Evolutionary conservation across 2,797 vertebrate genomes (phyloP).

Genomic region (Tokudaia tokunoshimensis): DNA sequence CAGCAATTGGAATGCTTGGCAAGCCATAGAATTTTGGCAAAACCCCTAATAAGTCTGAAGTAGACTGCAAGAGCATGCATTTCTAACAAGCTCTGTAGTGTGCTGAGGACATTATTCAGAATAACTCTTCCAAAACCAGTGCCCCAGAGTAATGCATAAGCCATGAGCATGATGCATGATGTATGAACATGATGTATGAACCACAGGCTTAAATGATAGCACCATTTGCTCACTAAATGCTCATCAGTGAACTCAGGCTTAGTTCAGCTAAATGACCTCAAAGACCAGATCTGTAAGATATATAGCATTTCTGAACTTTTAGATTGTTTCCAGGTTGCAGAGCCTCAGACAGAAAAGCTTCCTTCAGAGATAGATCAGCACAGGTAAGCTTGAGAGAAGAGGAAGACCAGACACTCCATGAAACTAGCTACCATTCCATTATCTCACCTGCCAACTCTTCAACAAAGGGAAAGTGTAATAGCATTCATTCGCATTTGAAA

Average conservation of each 20-base stretch:
- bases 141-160: background rate
- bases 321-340: conserved; percentile 35
- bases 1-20: background rate
- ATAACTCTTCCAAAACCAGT: background rate
- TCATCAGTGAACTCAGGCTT: conserved; percentile 1
- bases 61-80: background rate
- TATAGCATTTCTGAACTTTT: conserved; percentile 30
- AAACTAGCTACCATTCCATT: background rate
- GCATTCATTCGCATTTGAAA: conserved; percentile 48
- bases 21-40: background rate
- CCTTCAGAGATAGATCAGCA: background rate
- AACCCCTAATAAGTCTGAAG: background rate
- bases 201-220: background rate
- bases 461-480: conserved; percentile 43
- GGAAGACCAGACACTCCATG: background rate
- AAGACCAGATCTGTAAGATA: background rate
- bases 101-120: background rate
- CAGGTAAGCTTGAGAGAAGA: conserved; percentile 15
- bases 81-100: background rate
- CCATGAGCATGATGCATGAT: background rate
- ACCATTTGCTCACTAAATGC: background rate
- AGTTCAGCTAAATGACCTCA: background rate
- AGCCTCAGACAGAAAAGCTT: conserved; percentile 22
- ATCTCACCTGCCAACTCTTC: conserved; percentile 55
- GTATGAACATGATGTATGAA: background rate